Percentiles rank a stretch among this genome's conserved stretches.
Conservation (phyloP, 2,113 vertebrate species). For the Pungitius pungitius region DNA sequence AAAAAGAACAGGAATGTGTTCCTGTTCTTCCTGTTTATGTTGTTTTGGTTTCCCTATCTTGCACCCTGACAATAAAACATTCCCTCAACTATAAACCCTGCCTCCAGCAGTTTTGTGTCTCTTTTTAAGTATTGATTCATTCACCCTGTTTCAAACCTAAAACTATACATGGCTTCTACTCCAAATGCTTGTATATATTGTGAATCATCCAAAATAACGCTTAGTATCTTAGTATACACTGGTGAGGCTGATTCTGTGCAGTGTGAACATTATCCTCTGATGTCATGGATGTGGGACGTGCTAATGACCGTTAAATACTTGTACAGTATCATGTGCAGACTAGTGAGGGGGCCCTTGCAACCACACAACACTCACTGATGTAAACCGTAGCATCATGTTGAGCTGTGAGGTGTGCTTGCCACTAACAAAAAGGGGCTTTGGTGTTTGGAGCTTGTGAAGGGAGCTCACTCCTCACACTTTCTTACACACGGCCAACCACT, state of each 20-base stretch:
- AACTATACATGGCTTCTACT: not conserved
- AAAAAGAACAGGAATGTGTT: too few species aligned
- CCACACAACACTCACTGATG: constrained; percentile 36
- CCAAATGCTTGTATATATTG: constrained; percentile 37
- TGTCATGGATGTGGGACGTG: constrained; percentile 24
- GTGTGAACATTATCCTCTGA: constrained; percentile 35
- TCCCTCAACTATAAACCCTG: not conserved
- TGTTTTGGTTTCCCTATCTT: not conserved
- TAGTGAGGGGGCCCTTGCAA: constrained; percentile 1
- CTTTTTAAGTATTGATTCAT: constrained; percentile 19
- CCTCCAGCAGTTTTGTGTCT: constrained; percentile 4
- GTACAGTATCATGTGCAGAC: constrained; percentile 13
- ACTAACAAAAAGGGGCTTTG: not conserved
- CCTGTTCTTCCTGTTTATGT: too few species aligned
- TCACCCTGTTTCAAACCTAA: constrained; percentile 42
- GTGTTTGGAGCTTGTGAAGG: not conserved
- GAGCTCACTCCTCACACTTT: too few species aligned
- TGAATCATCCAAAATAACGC: constrained; percentile 45
- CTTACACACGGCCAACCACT: not conserved
- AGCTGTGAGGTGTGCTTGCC: too few species aligned
- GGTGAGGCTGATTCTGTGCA: constrained; percentile 15
- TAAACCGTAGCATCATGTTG: constrained; percentile 4
- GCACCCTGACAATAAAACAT: not conserved
- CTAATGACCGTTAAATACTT: not conserved
- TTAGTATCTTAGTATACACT: constrained; percentile 60